Conservation (phyloP, 2,113 vertebrate species). For the Sminthopsis crassicaudata region DNA sequence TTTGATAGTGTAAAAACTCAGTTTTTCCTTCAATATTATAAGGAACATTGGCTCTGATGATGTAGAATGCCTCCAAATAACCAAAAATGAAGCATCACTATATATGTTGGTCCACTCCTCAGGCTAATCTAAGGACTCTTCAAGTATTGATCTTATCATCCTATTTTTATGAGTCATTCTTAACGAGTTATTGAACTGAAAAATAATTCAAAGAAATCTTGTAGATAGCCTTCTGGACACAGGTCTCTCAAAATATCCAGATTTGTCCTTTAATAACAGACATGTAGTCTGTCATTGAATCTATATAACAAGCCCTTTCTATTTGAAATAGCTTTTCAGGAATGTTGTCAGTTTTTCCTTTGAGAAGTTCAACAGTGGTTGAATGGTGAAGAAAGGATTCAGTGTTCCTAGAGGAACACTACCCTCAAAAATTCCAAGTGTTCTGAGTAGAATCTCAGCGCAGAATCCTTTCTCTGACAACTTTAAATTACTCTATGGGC, state of each 20-base stretch:
- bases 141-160: neutral
- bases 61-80: neutral
- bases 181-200: neutral
- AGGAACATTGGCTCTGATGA: neutral
- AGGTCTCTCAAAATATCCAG: neutral
- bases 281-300: neutral
- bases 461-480: neutral
- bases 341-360: neutral
- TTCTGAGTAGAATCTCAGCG: neutral
- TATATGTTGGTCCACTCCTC: neutral
- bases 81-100: neutral
- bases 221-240: neutral
- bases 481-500: neutral
- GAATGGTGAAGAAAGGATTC: too few relatives aligned
- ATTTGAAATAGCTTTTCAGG: neutral
- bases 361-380: too few relatives aligned
- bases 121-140: neutral
- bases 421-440: neutral
- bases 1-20: neutral
- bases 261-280: neutral
- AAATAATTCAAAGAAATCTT: neutral
- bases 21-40: neutral
- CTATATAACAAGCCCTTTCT: neutral
- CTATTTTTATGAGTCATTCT: neutral
- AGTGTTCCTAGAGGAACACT: neutral